phyloP scores from a whole-genome alignment of 2,888 invertebrate genomes.

The Campaea margaritaria region DNA sequence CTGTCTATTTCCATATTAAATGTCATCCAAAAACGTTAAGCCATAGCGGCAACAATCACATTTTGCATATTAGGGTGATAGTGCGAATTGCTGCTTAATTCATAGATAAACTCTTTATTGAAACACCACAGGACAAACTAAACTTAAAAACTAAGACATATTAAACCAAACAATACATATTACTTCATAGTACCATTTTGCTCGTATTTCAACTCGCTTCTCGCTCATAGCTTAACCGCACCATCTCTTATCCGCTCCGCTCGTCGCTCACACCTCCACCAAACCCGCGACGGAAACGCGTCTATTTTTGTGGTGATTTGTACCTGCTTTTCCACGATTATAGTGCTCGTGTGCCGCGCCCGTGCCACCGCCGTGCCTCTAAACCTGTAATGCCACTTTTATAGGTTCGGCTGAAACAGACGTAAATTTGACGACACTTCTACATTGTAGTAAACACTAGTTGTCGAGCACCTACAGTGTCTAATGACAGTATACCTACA shows the following conservation, averaged over 20 bases:
- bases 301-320: conserved; percentile 63
- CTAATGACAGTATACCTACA: neutral
- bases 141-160: too few relatives aligned
- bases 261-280: conserved; percentile 33
- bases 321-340: conserved; percentile 40
- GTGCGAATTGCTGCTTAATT: too few relatives aligned
- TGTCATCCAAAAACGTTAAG: too few relatives aligned
- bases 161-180: too few relatives aligned
- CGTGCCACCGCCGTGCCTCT: neutral
- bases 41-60: too few relatives aligned
- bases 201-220: neutral
- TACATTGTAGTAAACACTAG: conserved; percentile 4
- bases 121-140: too few relatives aligned
- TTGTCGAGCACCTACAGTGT: neutral
- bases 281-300: conserved; percentile 59
- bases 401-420: conserved; percentile 18
- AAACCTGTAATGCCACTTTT: conserved; percentile 19
- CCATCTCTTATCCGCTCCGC: conserved; percentile 17
- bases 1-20: too few relatives aligned
- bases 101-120: too few relatives aligned
- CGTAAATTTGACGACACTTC: conserved; percentile 15
- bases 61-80: too few relatives aligned
- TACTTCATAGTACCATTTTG: too few relatives aligned
- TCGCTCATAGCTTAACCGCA: neutral
- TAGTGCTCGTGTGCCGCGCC: conserved; percentile 27